A percentile compares a stretch with the other conserved stretches of the same genome.
phyloP scores from a whole-genome alignment of 2,113 vertebrate genomes.

The Carollia perspicillata region DNA sequence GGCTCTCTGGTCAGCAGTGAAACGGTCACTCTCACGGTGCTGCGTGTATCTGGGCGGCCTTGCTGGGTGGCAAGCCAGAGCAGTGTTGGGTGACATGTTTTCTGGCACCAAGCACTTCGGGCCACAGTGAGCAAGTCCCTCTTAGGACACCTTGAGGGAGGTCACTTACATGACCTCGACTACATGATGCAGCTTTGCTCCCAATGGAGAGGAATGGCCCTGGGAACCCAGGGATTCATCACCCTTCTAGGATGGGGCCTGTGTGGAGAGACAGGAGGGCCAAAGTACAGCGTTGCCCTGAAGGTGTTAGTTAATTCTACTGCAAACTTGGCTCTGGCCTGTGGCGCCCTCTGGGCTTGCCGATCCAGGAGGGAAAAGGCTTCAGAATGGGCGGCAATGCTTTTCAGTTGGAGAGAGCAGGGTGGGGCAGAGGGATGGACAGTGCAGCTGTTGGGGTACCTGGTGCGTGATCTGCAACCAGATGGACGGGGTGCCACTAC shows the following conservation, averaged over 20 bases:
- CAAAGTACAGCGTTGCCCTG: background rate
- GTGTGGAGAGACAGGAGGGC: background rate
- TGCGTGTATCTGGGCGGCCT: background rate
- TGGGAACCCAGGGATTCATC: background rate
- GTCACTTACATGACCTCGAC: background rate
- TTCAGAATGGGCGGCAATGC: background rate
- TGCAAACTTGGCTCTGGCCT: background rate
- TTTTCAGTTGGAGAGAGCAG: background rate
- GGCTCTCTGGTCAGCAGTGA: background rate
- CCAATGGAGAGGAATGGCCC: background rate
- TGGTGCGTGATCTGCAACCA: background rate
- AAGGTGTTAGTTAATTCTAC: background rate
- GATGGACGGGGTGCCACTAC: background rate
- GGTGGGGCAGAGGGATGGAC: background rate
- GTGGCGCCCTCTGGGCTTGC: background rate
- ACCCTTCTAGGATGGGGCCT: background rate
- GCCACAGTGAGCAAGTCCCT: background rate
- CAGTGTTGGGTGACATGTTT: background rate
- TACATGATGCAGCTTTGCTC: background rate
- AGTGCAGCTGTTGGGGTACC: background rate
- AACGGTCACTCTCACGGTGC: rapidly evolving
- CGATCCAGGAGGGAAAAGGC: background rate
- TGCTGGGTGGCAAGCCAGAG: background rate
- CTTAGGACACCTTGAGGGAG: background rate
- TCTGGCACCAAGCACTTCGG: background rate